Conservation (phyloP, 2,888 invertebrate species). For the Andrena camellia region DNA sequence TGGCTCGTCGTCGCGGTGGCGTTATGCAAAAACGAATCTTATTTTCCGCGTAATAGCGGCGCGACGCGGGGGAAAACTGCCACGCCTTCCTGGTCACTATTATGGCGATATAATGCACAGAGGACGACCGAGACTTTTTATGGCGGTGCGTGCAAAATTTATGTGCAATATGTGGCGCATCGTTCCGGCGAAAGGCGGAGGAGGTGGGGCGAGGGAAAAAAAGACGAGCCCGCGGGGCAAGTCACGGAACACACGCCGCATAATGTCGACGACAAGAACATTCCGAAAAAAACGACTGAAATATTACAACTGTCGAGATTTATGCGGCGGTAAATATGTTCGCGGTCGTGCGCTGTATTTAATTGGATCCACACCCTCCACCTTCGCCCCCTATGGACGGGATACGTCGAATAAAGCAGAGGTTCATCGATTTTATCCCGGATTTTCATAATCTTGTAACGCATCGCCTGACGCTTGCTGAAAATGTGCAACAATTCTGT, state of each 20-base stretch:
- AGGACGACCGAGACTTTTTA: slow-evolving; percentile 67
- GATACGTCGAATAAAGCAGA: slow-evolving; percentile 28
- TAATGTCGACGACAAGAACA: slow-evolving; percentile 62
- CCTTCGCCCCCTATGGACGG: not conserved
- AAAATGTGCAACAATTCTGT: not conserved
- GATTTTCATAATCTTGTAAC: slow-evolving; percentile 31
- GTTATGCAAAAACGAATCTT: slow-evolving; percentile 68
- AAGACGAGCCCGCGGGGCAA: slow-evolving; percentile 38
- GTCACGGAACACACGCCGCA: slow-evolving; percentile 56
- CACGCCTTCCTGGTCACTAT: slow-evolving; percentile 68
- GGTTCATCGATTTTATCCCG: slow-evolving; percentile 35
- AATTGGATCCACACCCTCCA: slow-evolving; percentile 58
- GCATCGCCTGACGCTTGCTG: not conserved
- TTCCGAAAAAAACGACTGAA: slow-evolving; percentile 56
- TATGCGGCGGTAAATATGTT: slow-evolving; percentile 68
- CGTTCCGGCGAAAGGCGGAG: slow-evolving; percentile 42
- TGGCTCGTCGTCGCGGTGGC: slow-evolving; percentile 52
- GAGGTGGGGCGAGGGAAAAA: not conserved
- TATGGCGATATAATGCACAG: slow-evolving; percentile 72
- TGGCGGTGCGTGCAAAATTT: slow-evolving; percentile 73
- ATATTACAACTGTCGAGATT: slow-evolving; percentile 71
- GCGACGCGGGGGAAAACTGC: slow-evolving; percentile 51
- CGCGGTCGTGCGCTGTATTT: slow-evolving; percentile 44
- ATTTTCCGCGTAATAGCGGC: slow-evolving; percentile 67
- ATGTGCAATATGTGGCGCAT: slow-evolving; percentile 76